These are phyloP conservation scores for Percopsis omiscomaycus DNA, from an alignment of 2,797 vertebrate species.

Conservation along the genomic window DNA sequence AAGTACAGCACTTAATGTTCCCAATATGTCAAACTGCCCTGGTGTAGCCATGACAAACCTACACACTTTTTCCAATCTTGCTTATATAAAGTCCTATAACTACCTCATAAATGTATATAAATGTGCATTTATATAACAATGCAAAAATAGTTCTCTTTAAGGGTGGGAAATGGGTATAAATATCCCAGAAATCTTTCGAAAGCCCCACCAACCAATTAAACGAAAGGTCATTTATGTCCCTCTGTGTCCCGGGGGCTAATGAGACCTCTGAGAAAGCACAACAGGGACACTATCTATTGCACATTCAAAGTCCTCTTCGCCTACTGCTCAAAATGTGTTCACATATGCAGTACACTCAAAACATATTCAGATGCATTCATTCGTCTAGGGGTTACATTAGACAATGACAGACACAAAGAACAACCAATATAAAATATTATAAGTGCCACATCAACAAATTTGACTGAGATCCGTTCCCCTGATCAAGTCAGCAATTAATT, in stretches of 20 bases:
- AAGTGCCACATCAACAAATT: not conserved
- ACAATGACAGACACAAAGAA: constrained; percentile 4
- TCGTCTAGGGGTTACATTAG: not conserved
- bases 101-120: constrained; percentile 24
- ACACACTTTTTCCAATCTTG: constrained; percentile 13
- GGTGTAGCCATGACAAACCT: not conserved
- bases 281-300: constrained; percentile 34
- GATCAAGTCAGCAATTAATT: not conserved
- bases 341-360: not conserved
- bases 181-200: constrained; percentile 7
- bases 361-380: not conserved
- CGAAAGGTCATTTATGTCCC: not conserved
- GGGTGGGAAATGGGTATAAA: constrained; percentile 11
- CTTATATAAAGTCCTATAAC: constrained; percentile 5
- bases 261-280: constrained; percentile 5
- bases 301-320: constrained; percentile 29
- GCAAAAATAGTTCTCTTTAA: constrained; percentile 15
- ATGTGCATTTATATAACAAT: constrained; percentile 25
- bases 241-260: constrained; percentile 1
- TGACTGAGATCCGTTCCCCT: not conserved
- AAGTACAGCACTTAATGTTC: not conserved
- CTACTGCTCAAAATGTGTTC: constrained; percentile 9
- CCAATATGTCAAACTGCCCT: constrained; percentile 48
- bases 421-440: constrained; percentile 1
- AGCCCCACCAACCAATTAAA: not conserved